These are phyloP conservation scores for Entomobrya multifasciata DNA, from an alignment of 2,888 invertebrate species.

Conservation along the genomic window DNA sequence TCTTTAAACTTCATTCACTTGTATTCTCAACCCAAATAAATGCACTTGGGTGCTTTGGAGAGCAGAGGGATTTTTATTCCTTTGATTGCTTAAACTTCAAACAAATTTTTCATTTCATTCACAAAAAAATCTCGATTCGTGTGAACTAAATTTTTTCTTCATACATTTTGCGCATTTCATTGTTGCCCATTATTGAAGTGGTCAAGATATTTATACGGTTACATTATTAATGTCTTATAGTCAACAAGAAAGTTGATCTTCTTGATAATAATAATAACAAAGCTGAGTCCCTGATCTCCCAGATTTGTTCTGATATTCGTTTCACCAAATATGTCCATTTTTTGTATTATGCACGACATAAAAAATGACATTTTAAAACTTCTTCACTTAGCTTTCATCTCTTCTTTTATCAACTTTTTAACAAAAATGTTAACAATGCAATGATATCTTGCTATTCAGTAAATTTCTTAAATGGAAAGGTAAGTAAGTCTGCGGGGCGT, in stretches of 20 bases:
- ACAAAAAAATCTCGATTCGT: slow-evolving; percentile 10
- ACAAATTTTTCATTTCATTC: slow-evolving; percentile 38
- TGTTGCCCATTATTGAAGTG: slow-evolving; percentile 27
- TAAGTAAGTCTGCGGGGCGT: slow-evolving; percentile 51
- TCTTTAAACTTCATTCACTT: slow-evolving; percentile 14
- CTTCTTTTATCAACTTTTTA: slow-evolving; percentile 11
- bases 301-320: background rate
- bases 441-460: background rate
- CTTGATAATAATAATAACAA: slow-evolving; percentile 6
- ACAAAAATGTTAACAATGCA: background rate
- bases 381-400: slow-evolving; percentile 7
- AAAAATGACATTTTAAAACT: slow-evolving; percentile 23
- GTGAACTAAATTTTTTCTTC: slow-evolving; percentile 32
- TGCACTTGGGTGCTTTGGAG: slow-evolving; percentile 13
- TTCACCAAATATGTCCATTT: background rate
- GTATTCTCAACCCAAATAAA: background rate
- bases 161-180: background rate
- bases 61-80: background rate
- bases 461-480: slow-evolving; percentile 22
- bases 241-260: slow-evolving; percentile 27
- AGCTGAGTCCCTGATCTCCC: background rate
- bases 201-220: slow-evolving; percentile 15
- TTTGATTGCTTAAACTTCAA: background rate
- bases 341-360: background rate
- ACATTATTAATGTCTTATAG: slow-evolving; percentile 31